Evolutionary conservation across 2,888 invertebrate species (phyloP), one percentile per base, ranked within the genome.

Genomic region (Monoplex corrugatus): DNA sequence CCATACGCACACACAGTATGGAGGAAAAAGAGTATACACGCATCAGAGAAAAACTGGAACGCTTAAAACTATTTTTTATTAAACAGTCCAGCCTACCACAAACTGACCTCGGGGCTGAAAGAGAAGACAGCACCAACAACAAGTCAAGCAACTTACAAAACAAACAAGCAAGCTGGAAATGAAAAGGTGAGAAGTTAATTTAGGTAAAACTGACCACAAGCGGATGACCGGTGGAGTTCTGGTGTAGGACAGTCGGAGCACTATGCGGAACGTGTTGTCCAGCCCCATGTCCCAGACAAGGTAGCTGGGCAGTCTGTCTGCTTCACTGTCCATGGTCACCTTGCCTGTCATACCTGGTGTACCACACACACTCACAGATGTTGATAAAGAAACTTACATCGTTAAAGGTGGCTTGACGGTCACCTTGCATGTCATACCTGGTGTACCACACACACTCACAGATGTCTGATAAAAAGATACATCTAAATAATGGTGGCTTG

Each of bases 301-400:
- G 86, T 91, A 93, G 40, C 90, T 90, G n/a, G 92, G 92, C n/a
- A 87, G 83, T 8, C 93, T 40, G 89, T 93, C 93, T 19, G 89
- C 92, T 5, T 86, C 50, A n/a, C 68, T 28, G 87, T 91, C 90
- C 84, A 92, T 87, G 28, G 89, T 32, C 38, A 93, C 90, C 19
- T 89, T 45, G 8, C 92, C 91, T 1, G 93, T 91, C 86, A 89
- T 63, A 32, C 91, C 92, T 92, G 90, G 1, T 10, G 10, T 6
- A n/a, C 8, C 23, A 40, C 43, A n/a, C n/a, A 80, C n/a, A n/a
- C 78, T 43, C 43, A 78, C 35, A 35, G 35, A 72, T 32, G n/a
- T n/a, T n/a, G n/a, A n/a, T n/a, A n/a, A n/a, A n/a, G n/a, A 8
- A 63, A 50, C 50, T 13, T 16, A 50, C 50, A 6, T 13, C 50